Evolutionary conservation across 2,113 vertebrate genomes (phyloP).

Genomic region (Meriones unguiculatus): DNA sequence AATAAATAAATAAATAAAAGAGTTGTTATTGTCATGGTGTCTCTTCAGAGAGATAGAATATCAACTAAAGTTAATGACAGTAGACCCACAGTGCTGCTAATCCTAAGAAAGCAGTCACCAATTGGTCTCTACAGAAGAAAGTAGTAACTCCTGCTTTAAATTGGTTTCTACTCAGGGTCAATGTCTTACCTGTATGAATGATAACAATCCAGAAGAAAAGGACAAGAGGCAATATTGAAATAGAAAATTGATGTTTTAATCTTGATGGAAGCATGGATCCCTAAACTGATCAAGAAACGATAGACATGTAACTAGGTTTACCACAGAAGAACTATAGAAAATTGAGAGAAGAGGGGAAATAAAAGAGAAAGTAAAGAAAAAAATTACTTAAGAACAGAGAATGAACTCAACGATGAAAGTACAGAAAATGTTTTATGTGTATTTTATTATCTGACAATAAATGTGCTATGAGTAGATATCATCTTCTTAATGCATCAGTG

Average conservation of each 20-base stretch:
- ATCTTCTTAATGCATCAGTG: not conserved
- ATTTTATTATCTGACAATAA: not conserved
- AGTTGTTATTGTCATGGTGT: not conserved
- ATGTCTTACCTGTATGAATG: not conserved
- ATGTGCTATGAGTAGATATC: not conserved
- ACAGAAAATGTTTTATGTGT: not conserved
- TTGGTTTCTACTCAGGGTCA: not conserved
- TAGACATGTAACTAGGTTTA: not conserved
- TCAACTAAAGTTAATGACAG: not conserved
- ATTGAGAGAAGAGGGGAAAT: not conserved
- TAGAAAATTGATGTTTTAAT: not conserved
- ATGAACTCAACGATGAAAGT: not conserved
- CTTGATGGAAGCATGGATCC: not conserved
- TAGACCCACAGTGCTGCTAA: rapidly evolving
- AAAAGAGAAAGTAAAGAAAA: not conserved
- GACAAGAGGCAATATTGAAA: not conserved
- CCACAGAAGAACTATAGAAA: not conserved
- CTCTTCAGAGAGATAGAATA: not conserved
- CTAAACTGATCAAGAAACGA: not conserved
- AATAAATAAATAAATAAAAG: no score
- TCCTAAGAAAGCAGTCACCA: not conserved
- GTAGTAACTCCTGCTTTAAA: not conserved
- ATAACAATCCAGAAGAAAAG: not conserved
- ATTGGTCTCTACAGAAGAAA: not conserved
- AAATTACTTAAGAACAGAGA: not conserved